These are phyloP conservation scores for Machimus atricapillus DNA, from an alignment of 2,888 invertebrate species.

Conservation along the genomic window DNA sequence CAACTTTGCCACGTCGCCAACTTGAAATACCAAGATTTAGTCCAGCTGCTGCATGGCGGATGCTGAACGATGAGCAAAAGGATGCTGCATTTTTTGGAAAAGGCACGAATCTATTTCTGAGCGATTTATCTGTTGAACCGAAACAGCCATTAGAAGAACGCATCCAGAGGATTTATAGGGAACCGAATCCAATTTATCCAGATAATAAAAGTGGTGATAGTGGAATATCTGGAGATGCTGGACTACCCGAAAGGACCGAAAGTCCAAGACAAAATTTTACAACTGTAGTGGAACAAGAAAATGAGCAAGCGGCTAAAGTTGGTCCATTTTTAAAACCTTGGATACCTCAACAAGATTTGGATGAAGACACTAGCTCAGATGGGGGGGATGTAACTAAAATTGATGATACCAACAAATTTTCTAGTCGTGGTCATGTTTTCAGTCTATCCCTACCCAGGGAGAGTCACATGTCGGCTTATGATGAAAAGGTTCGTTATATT, in stretches of 20 bases:
- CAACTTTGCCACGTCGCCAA: slow-evolving; percentile 80
- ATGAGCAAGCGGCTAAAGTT: not conserved
- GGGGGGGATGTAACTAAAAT: slow-evolving; percentile 46
- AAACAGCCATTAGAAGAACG: slow-evolving; percentile 62
- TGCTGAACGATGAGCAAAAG: slow-evolving; percentile 62
- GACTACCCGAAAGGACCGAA: slow-evolving; percentile 61
- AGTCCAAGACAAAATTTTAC: slow-evolving; percentile 38
- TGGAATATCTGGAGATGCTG: slow-evolving; percentile 80
- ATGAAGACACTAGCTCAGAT: slow-evolving; percentile 62
- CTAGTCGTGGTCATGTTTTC: slow-evolving; percentile 70
- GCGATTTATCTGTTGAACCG: not conserved
- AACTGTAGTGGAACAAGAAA: not conserved
- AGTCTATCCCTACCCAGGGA: slow-evolving; percentile 79
- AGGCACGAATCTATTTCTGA: not conserved
- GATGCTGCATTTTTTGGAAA: slow-evolving; percentile 14
- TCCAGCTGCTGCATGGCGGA: slow-evolving; percentile 83
- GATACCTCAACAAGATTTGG: slow-evolving; percentile 89
- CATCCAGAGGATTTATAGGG: slow-evolving; percentile 66
- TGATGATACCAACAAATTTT: slow-evolving; percentile 20
- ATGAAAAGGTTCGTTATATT: slow-evolving; percentile 50
- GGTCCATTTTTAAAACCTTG: slow-evolving; percentile 64
- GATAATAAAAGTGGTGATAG: slow-evolving; percentile 83
- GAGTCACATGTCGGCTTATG: slow-evolving; percentile 59
- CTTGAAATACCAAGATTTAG: slow-evolving; percentile 81
- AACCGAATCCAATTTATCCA: slow-evolving; percentile 62